These are phyloP conservation scores for Drosophila barbarae DNA, from an alignment of 2,888 invertebrate genomes.

Conservation along the genomic window DNA sequence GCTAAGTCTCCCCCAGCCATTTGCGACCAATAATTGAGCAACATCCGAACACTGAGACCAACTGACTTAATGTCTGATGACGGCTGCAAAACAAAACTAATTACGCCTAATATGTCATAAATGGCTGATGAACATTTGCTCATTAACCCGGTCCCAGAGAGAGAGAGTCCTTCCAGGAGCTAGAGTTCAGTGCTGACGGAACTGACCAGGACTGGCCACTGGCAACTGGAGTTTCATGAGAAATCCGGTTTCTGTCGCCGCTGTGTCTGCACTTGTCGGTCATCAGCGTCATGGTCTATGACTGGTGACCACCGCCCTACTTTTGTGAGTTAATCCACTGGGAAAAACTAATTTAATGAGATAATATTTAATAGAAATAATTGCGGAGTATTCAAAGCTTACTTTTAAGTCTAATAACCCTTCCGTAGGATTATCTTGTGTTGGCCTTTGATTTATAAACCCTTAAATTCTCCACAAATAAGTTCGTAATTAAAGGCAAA, in stretches of 20 bases:
- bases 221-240: not conserved
- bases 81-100: slow-evolving; percentile 32
- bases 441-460: too few relatives aligned
- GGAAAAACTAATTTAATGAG: not conserved
- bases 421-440: not conserved
- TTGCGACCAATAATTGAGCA: slow-evolving; percentile 7
- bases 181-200: slow-evolving; percentile 7
- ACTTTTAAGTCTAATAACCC: too few relatives aligned
- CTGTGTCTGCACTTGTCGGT: slow-evolving; percentile 36
- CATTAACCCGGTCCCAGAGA: slow-evolving; percentile 45
- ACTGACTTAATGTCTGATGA: slow-evolving; percentile 12
- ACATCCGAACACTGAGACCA: not conserved
- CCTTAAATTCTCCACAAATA: not conserved
- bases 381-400: too few relatives aligned
- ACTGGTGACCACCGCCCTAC: slow-evolving; percentile 23
- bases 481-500: not conserved
- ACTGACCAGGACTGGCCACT: slow-evolving; percentile 1
- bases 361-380: too few relatives aligned
- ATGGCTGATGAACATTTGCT: slow-evolving; percentile 50
- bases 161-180: not conserved
- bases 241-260: slow-evolving; percentile 31
- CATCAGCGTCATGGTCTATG: slow-evolving; percentile 56
- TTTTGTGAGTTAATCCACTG: slow-evolving; percentile 8
- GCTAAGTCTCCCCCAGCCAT: not conserved
- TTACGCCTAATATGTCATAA: slow-evolving; percentile 43